Evolutionary conservation across 2,113 vertebrate genomes (phyloP).

Genomic region (Grus americana): DNA sequence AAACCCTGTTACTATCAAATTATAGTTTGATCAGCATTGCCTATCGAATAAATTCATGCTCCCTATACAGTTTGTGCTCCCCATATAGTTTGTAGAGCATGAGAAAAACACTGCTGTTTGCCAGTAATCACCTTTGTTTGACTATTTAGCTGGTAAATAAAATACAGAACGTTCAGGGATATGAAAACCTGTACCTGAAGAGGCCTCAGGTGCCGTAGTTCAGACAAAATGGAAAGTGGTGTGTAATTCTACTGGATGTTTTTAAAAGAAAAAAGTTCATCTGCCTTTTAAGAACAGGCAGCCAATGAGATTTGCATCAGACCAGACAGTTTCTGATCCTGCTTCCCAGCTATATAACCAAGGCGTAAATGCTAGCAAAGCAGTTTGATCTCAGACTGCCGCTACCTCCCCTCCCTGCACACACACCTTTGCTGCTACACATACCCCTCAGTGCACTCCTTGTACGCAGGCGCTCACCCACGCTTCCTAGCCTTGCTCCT

Average conservation of each 20-base stretch:
- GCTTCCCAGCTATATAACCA: not conserved
- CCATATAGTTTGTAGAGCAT: not conserved
- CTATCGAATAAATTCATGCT: not conserved
- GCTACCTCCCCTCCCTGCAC: not conserved
- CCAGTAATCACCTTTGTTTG: not conserved
- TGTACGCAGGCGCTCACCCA: accelerated
- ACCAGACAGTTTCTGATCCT: not conserved
- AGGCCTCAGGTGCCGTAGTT: not conserved
- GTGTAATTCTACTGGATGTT: not conserved
- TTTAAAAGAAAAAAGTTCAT: not conserved
- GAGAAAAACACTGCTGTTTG: not conserved
- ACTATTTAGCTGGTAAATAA: not conserved
- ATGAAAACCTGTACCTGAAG: not conserved
- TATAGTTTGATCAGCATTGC: not conserved
- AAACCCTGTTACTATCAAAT: not conserved
- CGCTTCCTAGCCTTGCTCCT: accelerated
- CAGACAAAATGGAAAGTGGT: not conserved
- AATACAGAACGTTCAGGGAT: not conserved
- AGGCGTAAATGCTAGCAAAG: not conserved
- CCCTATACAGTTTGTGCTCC: not conserved
- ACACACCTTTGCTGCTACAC: not conserved
- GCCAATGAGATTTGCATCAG: not conserved
- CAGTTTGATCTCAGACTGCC: not conserved
- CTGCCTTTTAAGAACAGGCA: not conserved
- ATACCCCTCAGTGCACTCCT: accelerated